Conservation (phyloP, 2,888 invertebrate genomes). For the Horisme vitalbata region DNA sequence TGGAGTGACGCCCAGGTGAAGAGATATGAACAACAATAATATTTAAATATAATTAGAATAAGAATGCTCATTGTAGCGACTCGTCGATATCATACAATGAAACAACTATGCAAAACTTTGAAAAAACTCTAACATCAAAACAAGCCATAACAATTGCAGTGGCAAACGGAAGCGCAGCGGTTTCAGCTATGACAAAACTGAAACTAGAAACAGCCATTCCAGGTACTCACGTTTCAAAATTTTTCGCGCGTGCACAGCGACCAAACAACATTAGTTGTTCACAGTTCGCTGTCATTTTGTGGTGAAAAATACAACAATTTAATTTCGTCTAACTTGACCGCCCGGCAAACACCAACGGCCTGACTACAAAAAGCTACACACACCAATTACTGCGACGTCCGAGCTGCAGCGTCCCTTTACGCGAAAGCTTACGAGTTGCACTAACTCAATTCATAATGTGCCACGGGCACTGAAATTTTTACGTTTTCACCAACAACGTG, state of each 20-base stretch:
- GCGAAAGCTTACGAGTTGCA: slow-evolving; percentile 58
- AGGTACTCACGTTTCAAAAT: slow-evolving; percentile 24
- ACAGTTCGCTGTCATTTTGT: slow-evolving; percentile 64
- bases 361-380: slow-evolving; percentile 73
- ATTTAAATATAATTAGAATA: no score
- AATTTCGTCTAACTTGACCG: slow-evolving; percentile 77
- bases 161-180: slow-evolving; percentile 15
- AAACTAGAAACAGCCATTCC: slow-evolving; percentile 27
- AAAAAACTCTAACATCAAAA: slow-evolving; percentile 14
- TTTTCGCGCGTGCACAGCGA: slow-evolving; percentile 27
- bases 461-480: slow-evolving; percentile 57
- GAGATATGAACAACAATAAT: no score
- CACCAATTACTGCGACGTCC: slow-evolving; percentile 67
- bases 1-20: no score
- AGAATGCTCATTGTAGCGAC: no score
- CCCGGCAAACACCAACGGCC: slow-evolving; percentile 64
- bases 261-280: slow-evolving; percentile 35
- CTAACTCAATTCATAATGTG: slow-evolving; percentile 74
- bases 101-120: slow-evolving; percentile 1
- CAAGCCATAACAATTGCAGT: slow-evolving; percentile 19
- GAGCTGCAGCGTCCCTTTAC: slow-evolving; percentile 55
- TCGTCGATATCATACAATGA: no score
- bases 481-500: slow-evolving; percentile 49
- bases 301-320: slow-evolving; percentile 79
- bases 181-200: slow-evolving; percentile 26